A percentile compares a stretch with the other conserved stretches of the same genome.
These are phyloP conservation scores for Allobates femoralis DNA, from an alignment of 2,797 vertebrate genomes.

Conservation along the genomic window DNA sequence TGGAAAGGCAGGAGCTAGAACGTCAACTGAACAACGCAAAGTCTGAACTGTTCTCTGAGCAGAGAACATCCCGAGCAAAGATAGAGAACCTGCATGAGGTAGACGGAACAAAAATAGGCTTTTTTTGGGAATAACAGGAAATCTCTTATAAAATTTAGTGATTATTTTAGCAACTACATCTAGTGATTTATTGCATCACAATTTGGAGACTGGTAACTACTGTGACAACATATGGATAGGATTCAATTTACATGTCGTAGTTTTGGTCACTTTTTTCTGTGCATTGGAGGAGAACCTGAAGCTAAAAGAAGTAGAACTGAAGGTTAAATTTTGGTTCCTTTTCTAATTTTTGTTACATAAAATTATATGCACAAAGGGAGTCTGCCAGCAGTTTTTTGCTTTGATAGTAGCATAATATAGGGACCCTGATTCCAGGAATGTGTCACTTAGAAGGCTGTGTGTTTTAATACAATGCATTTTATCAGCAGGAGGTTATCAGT, in stretches of 20 bases:
- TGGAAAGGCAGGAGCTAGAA: slow-evolving; percentile 77
- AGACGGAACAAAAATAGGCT: not conserved
- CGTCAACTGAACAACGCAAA: slow-evolving; percentile 74
- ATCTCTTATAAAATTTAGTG: not conserved
- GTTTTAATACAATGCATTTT: no score
- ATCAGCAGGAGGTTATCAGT: no score
- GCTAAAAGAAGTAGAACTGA: no score
- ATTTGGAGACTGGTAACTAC: not conserved
- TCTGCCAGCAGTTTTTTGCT: no score
- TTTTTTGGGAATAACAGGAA: not conserved
- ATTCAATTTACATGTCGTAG: not conserved
- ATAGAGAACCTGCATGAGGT: slow-evolving; percentile 76
- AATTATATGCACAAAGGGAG: no score
- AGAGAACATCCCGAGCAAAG: slow-evolving; percentile 70
- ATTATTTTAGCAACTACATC: not conserved
- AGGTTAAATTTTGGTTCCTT: no score
- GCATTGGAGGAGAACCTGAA: no score
- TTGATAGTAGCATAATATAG: no score
- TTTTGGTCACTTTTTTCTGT: no score
- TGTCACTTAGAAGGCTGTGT: no score
- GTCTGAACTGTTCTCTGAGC: slow-evolving; percentile 76
- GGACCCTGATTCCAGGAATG: no score
- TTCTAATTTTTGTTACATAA: no score
- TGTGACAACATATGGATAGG: not conserved
- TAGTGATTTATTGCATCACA: not conserved